Base-by-base conservation (phyloP, 2,113 vertebrate species). In the Coregonus clupeaformis region DNA sequence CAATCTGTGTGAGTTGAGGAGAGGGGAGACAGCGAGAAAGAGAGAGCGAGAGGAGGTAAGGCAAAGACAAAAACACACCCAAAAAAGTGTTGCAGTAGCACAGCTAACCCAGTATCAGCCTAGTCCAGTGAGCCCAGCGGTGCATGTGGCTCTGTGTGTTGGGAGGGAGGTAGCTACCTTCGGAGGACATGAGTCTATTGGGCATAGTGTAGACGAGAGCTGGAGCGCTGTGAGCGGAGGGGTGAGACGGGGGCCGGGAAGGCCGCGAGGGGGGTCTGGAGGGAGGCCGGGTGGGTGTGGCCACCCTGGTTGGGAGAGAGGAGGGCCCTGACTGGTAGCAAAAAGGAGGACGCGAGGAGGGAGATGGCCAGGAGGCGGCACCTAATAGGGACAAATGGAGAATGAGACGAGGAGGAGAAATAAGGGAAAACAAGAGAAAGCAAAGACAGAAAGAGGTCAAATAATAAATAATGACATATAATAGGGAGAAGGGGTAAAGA, bases 211-310 rank as follows among this genome's bases (percentile, higher is more conserved):
- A 96, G 94, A 97, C 95, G 94, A 97, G 95, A 91, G 95, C 95
- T 92, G 97, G 96, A 91, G 96, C 94, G 92, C 94, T 96, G 91
- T 96, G 96, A 94, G 96, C 93, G 93, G 96, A 97, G 95, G 97
- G 96, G 95, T 97, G 97, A 97, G 97, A 97, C 93, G 94, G 93
- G 94, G 97, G 97, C 90, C 97, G 97, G 92, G 95, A 98, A 90
- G 97, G 96, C 95, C 97, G 94, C 95, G 96, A 97, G 93, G 96
- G 97, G 96, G 97, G 96, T 94, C 97, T 98, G 96, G 96, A 96
- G 93, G 97, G 96, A 92, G 96, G 96, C 93, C 96, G 93, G 94
- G 97, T 98, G 95, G 97, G 97, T 90, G 97, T 97, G 94, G 95
- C 95, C 87, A 95, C 96, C 96, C 96, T 95, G 93, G 96, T 96